Evolutionary conservation across 2,888 invertebrate species (phyloP).

Genomic region (Drosophila limbata): DNA sequence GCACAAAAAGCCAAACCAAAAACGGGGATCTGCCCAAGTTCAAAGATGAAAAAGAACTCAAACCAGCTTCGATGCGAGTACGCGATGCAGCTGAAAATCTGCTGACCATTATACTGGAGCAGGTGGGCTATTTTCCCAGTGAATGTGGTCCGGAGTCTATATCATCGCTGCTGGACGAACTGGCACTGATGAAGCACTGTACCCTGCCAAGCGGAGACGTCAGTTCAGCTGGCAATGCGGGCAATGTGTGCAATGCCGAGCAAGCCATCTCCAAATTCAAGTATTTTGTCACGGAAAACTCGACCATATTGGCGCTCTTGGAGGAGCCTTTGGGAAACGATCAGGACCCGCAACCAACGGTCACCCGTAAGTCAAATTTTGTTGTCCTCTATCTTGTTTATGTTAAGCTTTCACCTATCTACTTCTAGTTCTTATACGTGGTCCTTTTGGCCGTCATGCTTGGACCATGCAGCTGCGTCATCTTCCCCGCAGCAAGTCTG

Average conservation of each 20-base stretch:
- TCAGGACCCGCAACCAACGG: conserved; percentile 96
- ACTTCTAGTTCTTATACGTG: conserved; percentile 91
- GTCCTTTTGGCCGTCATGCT: conserved; percentile 97
- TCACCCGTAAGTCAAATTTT: conserved; percentile 86
- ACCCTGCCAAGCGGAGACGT: conserved; percentile 86
- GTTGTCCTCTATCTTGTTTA: not conserved
- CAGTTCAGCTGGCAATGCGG: conserved; percentile 40
- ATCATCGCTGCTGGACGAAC: conserved; percentile 95
- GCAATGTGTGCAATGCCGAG: conserved; percentile 79
- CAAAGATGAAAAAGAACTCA: conserved; percentile 98
- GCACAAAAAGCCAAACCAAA: conserved; percentile 94
- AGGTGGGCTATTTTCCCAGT: conserved; percentile 94
- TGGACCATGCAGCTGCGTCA: conserved; percentile 97
- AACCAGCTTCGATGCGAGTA: conserved; percentile 98
- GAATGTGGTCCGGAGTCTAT: conserved; percentile 93
- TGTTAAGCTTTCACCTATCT: too few relatives aligned
- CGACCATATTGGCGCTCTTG: conserved; percentile 93
- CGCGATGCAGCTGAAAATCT: conserved; percentile 98
- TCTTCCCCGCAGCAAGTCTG: conserved; percentile 92
- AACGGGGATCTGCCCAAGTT: conserved; percentile 95
- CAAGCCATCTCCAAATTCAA: conserved; percentile 90
- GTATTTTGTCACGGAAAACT: conserved; percentile 96
- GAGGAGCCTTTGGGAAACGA: conserved; percentile 97
- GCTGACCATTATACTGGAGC: conserved; percentile 95
- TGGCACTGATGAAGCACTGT: conserved; percentile 91